These are phyloP conservation scores for Hipposideros armiger DNA, from an alignment of 2,113 vertebrate genomes.

Conservation along the genomic window DNA sequence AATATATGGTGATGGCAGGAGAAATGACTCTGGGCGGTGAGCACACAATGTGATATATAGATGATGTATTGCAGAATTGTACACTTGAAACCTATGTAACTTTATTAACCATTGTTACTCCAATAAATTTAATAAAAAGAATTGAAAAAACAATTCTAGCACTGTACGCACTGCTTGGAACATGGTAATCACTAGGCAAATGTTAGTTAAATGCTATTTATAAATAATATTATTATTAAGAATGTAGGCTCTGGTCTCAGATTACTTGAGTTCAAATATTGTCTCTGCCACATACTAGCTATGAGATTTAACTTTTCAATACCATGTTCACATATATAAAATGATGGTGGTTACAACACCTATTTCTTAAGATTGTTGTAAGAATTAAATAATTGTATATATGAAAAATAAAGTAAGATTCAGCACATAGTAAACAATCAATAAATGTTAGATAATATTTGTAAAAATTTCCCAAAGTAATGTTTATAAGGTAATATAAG, in stretches of 20 bases:
- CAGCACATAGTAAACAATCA: neutral
- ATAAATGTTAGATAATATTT: neutral
- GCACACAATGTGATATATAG: no score
- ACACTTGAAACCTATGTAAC: no score
- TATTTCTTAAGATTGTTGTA: neutral
- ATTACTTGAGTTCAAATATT: neutral
- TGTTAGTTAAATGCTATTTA: neutral
- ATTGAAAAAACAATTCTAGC: neutral
- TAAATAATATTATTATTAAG: neutral
- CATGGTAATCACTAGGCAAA: neutral
- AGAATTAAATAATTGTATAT: neutral
- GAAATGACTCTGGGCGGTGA: no score
- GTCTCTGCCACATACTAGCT: neutral
- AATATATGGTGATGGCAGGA: no score
- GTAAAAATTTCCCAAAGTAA: neutral
- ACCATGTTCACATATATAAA: neutral
- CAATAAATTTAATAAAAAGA: no score
- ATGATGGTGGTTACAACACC: neutral
- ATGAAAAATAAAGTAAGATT: constrained; percentile 1
- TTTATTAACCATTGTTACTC: no score
- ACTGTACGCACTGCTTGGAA: neutral
- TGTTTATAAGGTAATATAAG: constrained; percentile 28
- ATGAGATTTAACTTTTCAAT: neutral
- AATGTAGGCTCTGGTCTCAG: neutral
- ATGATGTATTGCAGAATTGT: no score